These are phyloP conservation scores for Ophion ventricosus DNA, from an alignment of 2,888 invertebrate genomes.

Conservation along the genomic window DNA sequence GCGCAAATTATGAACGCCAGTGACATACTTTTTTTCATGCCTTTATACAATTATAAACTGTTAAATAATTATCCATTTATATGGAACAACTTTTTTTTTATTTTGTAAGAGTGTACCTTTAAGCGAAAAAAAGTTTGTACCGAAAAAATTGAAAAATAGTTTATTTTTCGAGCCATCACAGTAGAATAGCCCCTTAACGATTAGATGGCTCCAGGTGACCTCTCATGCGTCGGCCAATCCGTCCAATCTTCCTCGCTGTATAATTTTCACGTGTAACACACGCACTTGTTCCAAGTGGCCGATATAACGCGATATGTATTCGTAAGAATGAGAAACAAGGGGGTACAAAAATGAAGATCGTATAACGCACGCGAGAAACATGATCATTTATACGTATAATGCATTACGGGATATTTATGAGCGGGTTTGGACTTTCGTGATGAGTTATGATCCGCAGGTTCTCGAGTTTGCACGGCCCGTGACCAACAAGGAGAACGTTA, in stretches of 20 bases:
- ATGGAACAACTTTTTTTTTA: too few species aligned
- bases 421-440: neutral
- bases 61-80: too few species aligned
- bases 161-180: too few species aligned
- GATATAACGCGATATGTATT: constrained; percentile 38
- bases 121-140: too few species aligned
- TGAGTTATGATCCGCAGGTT: constrained; percentile 25
- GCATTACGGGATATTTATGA: constrained; percentile 55
- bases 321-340: constrained; percentile 45
- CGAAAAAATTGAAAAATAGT: too few species aligned
- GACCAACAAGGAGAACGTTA: neutral
- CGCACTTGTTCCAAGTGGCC: constrained; percentile 8
- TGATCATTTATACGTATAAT: constrained; percentile 36
- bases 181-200: too few species aligned
- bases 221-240: constrained; percentile 39
- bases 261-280: constrained; percentile 35
- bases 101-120: too few species aligned
- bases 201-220: constrained; percentile 40
- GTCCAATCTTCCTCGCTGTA: constrained; percentile 47
- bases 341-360: constrained; percentile 12
- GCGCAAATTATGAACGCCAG: too few species aligned
- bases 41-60: too few species aligned
- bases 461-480: neutral
- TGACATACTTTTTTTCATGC: too few species aligned
- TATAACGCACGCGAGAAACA: constrained; percentile 39